These are phyloP conservation scores for Diarsia mendica DNA, from an alignment of 2,888 invertebrate species.

Conservation along the genomic window DNA sequence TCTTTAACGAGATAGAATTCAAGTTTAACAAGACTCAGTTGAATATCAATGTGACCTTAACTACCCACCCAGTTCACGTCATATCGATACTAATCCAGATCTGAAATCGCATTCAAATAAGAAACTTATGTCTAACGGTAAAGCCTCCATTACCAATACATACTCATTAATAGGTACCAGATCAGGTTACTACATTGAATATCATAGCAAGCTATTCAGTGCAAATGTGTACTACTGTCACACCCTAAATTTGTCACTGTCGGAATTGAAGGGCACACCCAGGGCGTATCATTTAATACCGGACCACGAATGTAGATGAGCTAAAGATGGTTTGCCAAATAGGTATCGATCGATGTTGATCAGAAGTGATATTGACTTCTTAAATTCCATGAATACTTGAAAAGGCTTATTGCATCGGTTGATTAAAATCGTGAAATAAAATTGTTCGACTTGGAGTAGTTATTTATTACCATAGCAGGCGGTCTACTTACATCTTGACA, in stretches of 20 bases:
- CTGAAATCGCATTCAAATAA: slow-evolving; percentile 13
- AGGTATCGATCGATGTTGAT: background rate
- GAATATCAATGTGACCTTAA: slow-evolving; percentile 27
- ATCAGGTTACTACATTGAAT: slow-evolving; percentile 34
- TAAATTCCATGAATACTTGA: no score
- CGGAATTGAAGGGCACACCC: background rate
- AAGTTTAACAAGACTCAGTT: background rate
- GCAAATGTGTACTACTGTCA: slow-evolving; percentile 25
- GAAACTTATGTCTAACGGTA: slow-evolving; percentile 32
- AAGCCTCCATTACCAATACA: slow-evolving; percentile 1
- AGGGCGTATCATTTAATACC: background rate
- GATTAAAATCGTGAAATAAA: no score
- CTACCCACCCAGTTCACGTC: slow-evolving; percentile 10
- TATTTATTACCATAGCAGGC: background rate
- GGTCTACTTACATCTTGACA: background rate
- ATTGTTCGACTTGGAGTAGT: background rate
- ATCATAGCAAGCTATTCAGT: slow-evolving; percentile 14
- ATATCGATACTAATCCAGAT: slow-evolving; percentile 13
- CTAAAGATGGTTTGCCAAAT: background rate
- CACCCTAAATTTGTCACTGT: slow-evolving; percentile 14
- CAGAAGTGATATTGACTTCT: background rate
- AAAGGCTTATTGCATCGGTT: no score
- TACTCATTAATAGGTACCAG: slow-evolving; percentile 23
- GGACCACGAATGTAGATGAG: background rate
- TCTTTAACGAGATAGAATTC: background rate